These are phyloP conservation scores for Anomalospiza imberbis DNA, from an alignment of 2,797 vertebrate species.

Conservation along the genomic window DNA sequence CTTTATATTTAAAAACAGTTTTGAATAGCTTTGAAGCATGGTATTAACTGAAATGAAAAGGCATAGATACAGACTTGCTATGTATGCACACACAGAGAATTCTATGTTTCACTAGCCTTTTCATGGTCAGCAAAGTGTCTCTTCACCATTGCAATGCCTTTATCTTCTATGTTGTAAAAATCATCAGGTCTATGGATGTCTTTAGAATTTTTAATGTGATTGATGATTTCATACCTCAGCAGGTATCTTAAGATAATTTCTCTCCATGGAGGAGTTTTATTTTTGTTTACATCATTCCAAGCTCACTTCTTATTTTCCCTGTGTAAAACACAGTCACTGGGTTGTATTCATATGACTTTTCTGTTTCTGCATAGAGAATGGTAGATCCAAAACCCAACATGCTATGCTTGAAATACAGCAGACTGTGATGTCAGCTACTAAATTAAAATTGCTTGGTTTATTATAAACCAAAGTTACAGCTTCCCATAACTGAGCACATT, in stretches of 20 bases:
- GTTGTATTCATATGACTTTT: background rate
- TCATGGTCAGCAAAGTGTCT: background rate
- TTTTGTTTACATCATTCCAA: background rate
- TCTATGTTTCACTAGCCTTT: background rate
- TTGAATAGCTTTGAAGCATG: slow-evolving; percentile 32
- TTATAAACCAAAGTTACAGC: background rate
- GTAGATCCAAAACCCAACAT: background rate
- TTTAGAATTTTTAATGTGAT: background rate
- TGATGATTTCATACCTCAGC: background rate
- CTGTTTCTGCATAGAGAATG: background rate
- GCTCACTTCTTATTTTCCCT: background rate
- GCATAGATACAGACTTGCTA: background rate
- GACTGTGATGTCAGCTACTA: background rate
- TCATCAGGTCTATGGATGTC: background rate
- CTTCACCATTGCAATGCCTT: background rate
- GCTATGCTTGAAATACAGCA: background rate
- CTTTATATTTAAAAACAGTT: slow-evolving; percentile 34
- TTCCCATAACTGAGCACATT: background rate
- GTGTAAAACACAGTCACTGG: background rate
- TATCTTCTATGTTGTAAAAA: background rate
- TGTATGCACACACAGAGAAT: background rate
- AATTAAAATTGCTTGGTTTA: background rate
- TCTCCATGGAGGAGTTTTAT: background rate
- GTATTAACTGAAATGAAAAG: slow-evolving; percentile 13
- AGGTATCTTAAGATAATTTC: background rate